A percentile compares a stretch with the other conserved stretches of the same genome.
phyloP scores from a whole-genome alignment of 2,888 invertebrate species.

The Meganola albula region DNA sequence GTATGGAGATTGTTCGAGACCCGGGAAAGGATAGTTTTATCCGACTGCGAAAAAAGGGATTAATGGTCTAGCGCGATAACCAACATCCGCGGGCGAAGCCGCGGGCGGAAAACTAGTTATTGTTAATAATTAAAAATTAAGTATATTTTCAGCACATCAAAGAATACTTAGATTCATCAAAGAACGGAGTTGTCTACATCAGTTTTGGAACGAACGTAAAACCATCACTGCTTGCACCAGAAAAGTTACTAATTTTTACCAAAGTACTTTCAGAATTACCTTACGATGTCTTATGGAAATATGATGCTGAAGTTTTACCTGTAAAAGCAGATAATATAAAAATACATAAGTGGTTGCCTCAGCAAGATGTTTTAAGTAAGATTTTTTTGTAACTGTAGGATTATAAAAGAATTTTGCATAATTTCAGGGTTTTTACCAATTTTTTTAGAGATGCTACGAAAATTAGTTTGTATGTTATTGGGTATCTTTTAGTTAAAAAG shows the following conservation, averaged over 20 bases:
- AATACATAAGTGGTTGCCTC: slow-evolving; percentile 30
- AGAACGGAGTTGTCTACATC: slow-evolving; percentile 43
- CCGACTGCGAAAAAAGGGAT: too few relatives aligned
- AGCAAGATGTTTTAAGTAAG: slow-evolving; percentile 20
- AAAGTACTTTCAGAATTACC: slow-evolving; percentile 43
- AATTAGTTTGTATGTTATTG: too few relatives aligned
- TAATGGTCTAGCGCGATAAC: too few relatives aligned
- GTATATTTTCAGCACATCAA: slow-evolving; percentile 30
- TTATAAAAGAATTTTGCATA: too few relatives aligned
- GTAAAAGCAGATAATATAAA: slow-evolving; percentile 33
- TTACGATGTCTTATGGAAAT: slow-evolving; percentile 55
- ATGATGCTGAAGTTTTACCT: slow-evolving; percentile 38
- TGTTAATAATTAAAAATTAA: too few relatives aligned
- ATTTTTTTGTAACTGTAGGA: not conserved
- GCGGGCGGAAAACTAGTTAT: too few relatives aligned
- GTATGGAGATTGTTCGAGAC: too few relatives aligned
- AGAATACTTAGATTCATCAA: slow-evolving; percentile 39
- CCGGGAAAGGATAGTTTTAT: too few relatives aligned
- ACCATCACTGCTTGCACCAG: slow-evolving; percentile 31
- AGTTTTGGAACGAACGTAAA: slow-evolving; percentile 47
- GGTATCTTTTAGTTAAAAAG: too few relatives aligned
- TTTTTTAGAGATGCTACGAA: too few relatives aligned
- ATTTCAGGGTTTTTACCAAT: too few relatives aligned
- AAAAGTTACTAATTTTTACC: slow-evolving; percentile 32
- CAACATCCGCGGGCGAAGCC: too few relatives aligned